phyloP scores from a whole-genome alignment of 2,113 vertebrate genomes.

The Notiomystis cincta region DNA sequence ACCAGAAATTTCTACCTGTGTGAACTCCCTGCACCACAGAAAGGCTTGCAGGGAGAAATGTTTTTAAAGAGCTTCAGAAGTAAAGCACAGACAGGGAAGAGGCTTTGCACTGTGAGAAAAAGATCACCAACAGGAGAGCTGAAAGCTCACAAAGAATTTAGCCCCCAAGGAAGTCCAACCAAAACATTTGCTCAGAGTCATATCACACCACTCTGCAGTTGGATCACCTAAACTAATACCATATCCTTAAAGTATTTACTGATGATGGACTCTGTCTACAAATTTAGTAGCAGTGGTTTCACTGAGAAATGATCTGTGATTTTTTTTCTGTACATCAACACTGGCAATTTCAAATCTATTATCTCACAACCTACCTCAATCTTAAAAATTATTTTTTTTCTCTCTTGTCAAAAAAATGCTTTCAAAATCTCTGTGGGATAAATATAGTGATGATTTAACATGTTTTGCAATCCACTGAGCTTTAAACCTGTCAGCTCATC shows the following conservation, averaged over 20 bases:
- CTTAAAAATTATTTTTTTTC: not conserved
- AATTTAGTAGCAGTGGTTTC: not conserved
- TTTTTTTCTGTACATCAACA: not conserved
- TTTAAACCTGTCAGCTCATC: not conserved
- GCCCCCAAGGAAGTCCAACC: not conserved
- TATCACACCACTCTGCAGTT: not conserved
- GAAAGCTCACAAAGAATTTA: not conserved
- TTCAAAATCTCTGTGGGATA: not conserved
- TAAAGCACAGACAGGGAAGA: not conserved
- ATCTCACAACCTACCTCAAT: not conserved
- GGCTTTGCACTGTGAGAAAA: not conserved
- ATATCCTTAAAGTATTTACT: not conserved
- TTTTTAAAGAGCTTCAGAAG: not conserved
- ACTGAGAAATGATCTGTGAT: not conserved
- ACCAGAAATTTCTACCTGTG: not conserved
- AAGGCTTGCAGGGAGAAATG: not conserved
- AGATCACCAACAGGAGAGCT: not conserved
- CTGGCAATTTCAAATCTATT: not conserved
- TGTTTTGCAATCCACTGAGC: not conserved
- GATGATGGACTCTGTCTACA: not conserved
- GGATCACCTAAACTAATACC: not conserved
- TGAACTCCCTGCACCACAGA: not conserved
- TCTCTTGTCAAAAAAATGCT: not conserved
- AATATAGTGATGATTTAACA: not conserved
- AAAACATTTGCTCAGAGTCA: not conserved